Base-by-base conservation (phyloP, 2,888 invertebrate species). In the Salpingus planirostris region DNA sequence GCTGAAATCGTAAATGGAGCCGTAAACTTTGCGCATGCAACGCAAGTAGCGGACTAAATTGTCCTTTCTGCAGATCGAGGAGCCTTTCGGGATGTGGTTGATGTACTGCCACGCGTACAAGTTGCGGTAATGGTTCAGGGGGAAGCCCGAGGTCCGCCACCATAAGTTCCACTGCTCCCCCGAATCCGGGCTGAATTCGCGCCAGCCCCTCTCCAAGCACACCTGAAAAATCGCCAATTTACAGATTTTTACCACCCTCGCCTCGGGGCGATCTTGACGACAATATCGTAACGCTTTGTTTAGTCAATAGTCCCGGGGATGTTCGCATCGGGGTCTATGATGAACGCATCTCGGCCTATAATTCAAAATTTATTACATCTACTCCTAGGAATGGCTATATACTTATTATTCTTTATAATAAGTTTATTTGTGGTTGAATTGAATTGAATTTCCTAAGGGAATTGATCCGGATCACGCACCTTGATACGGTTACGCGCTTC, bases 51-150 rank as follows among this genome's bases (percentile, higher is more conserved):
- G 67, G 1, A 85, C 83, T 28, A 89, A 67, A 52, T 78, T 80
- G 58, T 89, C 88, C 58, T 89, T 89, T 27, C 82, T 70, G 53
- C 87, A 88, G 54, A 89, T 85, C n/a, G 81, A 77, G 15, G 81
- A 80, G 2, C 82, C 83, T 60, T 84, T 84, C 6, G 87, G 86
- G 54, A 87, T 85, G 60, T 87, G 85, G 59, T 88, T 89, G 57
- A 86, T 77, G 48, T 78, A 84, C 80, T 82, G 83, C 79, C 80
- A 80, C 38, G 76, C 73, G 31, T 75, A 74, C 27, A 83, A 68
- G 32, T 73, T 70, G 54, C 76, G 78, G 52, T 79, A 77, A 52
- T 78, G 60, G 33, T 54, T 56, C 11, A 74, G 65, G 2, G 84
- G 75, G 57, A 86, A 83, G n/a, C 83, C 78, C 10, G 79, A 76